Percentiles rank a stretch among this genome's conserved stretches.
phyloP scores from a whole-genome alignment of 53 echinoderm and acorn worm species.

The Stichopus horrens region DNA sequence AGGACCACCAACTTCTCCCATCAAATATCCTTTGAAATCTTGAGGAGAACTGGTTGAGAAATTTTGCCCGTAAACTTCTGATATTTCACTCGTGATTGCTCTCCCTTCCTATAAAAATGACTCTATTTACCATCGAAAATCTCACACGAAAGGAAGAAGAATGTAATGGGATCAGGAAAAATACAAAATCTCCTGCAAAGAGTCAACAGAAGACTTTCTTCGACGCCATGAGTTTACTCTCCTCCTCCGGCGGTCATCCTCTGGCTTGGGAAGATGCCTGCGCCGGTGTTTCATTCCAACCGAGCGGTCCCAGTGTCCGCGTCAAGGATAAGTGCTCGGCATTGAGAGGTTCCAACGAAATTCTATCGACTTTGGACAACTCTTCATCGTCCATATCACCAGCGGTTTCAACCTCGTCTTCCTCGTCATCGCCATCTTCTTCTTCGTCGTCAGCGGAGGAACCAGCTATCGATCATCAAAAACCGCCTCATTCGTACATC shows the following conservation, averaged over 20 bases:
- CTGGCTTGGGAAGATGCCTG: neutral
- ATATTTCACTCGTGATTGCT: too few relatives aligned
- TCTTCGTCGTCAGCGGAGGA: neutral
- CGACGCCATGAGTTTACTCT: constrained; percentile 10
- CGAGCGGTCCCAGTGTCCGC: constrained; percentile 31
- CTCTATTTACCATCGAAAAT: constrained; percentile 79
- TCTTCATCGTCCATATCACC: constrained; percentile 21
- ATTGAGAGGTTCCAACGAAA: constrained; percentile 20
- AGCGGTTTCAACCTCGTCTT: neutral
- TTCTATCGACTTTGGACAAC: constrained; percentile 25
- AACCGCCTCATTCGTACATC: constrained; percentile 91
- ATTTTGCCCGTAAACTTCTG: too few relatives aligned
- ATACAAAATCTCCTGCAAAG: neutral
- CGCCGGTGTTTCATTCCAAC: neutral
- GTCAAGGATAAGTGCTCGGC: neutral
- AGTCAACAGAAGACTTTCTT: constrained; percentile 8
- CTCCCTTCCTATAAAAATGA: constrained; percentile 55
- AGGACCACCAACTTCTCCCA: neutral
- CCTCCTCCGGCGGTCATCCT: neutral
- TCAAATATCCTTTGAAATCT: neutral
- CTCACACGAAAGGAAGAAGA: constrained; percentile 62
- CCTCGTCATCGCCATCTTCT: neutral
- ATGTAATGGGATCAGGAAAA: neutral
- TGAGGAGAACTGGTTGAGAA: neutral
- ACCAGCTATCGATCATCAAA: constrained; percentile 19